These are phyloP conservation scores for Pluvianellus socialis DNA, from an alignment of 2,113 vertebrate species.

Conservation along the genomic window DNA sequence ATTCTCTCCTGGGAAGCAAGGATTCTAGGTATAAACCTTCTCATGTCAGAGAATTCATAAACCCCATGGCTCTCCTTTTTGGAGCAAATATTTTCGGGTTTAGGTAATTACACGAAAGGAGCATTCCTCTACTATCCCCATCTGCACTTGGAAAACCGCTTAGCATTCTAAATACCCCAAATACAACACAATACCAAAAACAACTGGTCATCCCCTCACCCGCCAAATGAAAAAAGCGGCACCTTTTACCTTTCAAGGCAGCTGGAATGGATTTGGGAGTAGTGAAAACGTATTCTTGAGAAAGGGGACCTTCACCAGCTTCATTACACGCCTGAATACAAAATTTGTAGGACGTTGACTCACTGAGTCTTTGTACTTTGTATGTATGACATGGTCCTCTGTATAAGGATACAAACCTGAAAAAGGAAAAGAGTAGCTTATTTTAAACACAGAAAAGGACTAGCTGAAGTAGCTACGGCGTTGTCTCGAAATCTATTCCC, in stretches of 20 bases:
- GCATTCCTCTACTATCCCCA: not conserved
- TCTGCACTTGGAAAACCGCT: not conserved
- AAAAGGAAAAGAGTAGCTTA: slow-evolving; percentile 25
- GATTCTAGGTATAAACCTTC: not conserved
- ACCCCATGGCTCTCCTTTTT: not conserved
- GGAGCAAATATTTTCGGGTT: not conserved
- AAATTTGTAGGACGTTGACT: slow-evolving; percentile 95
- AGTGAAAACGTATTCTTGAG: slow-evolving; percentile 92
- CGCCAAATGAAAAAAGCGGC: not conserved
- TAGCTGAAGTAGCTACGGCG: not conserved
- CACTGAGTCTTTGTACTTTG: slow-evolving; percentile 97
- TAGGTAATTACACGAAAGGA: not conserved
- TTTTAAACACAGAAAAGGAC: slow-evolving; percentile 5
- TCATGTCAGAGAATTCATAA: not conserved
- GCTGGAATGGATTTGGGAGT: slow-evolving; percentile 92
- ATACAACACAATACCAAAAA: not conserved
- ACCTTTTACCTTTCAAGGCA: slow-evolving; percentile 89
- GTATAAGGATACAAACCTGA: slow-evolving; percentile 92
- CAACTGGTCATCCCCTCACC: not conserved
- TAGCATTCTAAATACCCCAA: not conserved
- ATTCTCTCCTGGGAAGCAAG: not conserved
- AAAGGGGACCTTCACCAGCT: slow-evolving; percentile 95
- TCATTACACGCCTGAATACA: slow-evolving; percentile 98
- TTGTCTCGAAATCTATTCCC: not conserved
- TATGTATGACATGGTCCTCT: slow-evolving; percentile 98